These are phyloP conservation scores for Platygyra sinensis DNA, from an alignment of 64 coral and sea anemone species.

Conservation along the genomic window DNA sequence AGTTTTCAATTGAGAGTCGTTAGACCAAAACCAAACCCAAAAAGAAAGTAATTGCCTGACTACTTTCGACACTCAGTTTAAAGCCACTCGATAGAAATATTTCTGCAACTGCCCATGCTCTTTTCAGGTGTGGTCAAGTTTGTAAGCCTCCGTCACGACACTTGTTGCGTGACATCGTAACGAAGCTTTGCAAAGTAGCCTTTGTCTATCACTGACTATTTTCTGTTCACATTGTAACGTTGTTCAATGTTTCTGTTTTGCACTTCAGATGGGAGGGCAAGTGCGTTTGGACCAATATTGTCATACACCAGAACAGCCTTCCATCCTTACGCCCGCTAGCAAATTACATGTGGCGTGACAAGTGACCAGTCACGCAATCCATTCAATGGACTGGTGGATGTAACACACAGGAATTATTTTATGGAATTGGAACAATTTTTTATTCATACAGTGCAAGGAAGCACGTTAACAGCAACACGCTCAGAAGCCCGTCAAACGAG, in stretches of 20 bases:
- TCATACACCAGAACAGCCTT: conserved; percentile 42
- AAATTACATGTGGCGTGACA: neutral
- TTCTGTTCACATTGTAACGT: neutral
- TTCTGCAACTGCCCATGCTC: too few relatives aligned
- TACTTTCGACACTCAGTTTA: too few relatives aligned
- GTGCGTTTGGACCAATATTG: conserved; percentile 43
- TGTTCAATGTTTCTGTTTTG: neutral
- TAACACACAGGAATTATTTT: neutral
- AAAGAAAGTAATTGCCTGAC: too few relatives aligned
- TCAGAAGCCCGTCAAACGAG: neutral
- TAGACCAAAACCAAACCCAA: too few relatives aligned
- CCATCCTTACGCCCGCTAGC: conserved; percentile 37
- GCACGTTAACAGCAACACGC: neutral
- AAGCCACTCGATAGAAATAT: too few relatives aligned
- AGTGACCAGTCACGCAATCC: neutral
- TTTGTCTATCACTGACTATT: neutral
- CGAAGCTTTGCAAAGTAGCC: too few relatives aligned
- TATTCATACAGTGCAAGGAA: neutral
- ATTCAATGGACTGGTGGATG: neutral
- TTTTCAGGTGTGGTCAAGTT: too few relatives aligned
- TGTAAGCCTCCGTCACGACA: too few relatives aligned
- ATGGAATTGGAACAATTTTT: neutral
- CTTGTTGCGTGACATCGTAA: neutral
- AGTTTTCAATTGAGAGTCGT: too few relatives aligned
- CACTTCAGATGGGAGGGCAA: conserved; percentile 10